Base-by-base conservation (phyloP, 2,113 vertebrate genomes). In the Cebidichthys violaceus region DNA sequence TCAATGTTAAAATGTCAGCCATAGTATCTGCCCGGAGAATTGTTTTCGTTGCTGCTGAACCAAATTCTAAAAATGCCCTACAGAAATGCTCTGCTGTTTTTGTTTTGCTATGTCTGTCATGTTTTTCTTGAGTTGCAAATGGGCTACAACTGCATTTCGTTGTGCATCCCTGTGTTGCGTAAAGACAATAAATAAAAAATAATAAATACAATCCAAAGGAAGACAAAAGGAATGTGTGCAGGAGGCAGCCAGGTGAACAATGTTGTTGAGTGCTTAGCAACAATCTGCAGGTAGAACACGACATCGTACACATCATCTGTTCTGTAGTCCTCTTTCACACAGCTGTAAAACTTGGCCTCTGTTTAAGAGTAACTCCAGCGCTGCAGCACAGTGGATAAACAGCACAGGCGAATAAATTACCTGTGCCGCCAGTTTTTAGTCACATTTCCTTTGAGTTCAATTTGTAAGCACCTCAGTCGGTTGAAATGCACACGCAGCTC, bases 181-280 rank as follows among this genome's bases (percentile, higher is more conserved):
- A 29, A 59, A 29, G 55, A 57, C 55, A 57, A 57, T 27, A 29
- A 27, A 24, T 57, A 57, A 57, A 29, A 59, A 57, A 59, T 29
- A 59, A 57, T 29, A 59, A 59, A 59, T 15, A 15, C 55, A 59
- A 59, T 14, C 24, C 55, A 29, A 33, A 33, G 29, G 37, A 85
- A 57, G 55, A 74, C 37, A 69, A 81, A 80, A 82, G 55, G 24
- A 2, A 47, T 17, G 5, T 57, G 74, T 50, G n/a, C 33, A 43
- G 60, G 57, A 27, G 20, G 20, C 33, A 60, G 33, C 57, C 43
- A 6, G 54, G 60, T 31, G 47, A 60, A n/a, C 10, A 37, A 67
- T 37, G 68, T 59, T 13, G 61, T 57, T 77, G 72, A 87, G 65
- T 67, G 52, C 70, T 70, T 64, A 75, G 70, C 70, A 85, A 80